These are phyloP conservation scores for Poecilia gillii DNA, from an alignment of 2,797 vertebrate genomes.

Conservation along the genomic window DNA sequence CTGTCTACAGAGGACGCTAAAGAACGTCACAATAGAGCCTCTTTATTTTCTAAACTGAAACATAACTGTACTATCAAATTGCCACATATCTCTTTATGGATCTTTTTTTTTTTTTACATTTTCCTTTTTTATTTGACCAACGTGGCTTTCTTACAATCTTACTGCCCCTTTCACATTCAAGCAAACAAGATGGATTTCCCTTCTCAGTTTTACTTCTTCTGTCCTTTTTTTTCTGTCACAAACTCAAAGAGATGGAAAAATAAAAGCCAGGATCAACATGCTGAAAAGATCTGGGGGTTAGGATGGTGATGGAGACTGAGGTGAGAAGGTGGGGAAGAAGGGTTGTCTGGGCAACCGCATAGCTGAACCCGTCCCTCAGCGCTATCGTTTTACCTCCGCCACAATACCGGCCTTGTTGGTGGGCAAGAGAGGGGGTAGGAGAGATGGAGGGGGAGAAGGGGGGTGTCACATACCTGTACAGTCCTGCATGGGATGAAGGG, in stretches of 20 bases:
- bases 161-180: constrained; percentile 3
- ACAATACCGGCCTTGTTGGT: constrained; percentile 84
- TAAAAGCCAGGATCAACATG: constrained; percentile 60
- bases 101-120: neutral
- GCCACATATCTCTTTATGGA: neutral
- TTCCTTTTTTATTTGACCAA: neutral
- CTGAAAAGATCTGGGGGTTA: constrained; percentile 28
- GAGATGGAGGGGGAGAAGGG: neutral
- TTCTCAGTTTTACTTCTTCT: constrained; percentile 24
- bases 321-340: constrained; percentile 33
- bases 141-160: constrained; percentile 10
- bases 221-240: constrained; percentile 21
- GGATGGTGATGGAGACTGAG: constrained; percentile 5
- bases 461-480: constrained; percentile 71
- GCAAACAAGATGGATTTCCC: neutral
- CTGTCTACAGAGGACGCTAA: neutral
- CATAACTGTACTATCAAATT: neutral
- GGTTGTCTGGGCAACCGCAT: constrained; percentile 78
- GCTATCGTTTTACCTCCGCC: constrained; percentile 78
- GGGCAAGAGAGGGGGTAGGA: constrained; percentile 22
- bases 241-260: constrained; percentile 56
- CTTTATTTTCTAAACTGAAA: neutral
- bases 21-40: neutral
- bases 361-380: constrained; percentile 73
- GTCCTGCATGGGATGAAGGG: constrained; percentile 73